Evolutionary conservation across 1,140 invertebrate species (phyloP).

Genomic region (Pissodes strobi): DNA sequence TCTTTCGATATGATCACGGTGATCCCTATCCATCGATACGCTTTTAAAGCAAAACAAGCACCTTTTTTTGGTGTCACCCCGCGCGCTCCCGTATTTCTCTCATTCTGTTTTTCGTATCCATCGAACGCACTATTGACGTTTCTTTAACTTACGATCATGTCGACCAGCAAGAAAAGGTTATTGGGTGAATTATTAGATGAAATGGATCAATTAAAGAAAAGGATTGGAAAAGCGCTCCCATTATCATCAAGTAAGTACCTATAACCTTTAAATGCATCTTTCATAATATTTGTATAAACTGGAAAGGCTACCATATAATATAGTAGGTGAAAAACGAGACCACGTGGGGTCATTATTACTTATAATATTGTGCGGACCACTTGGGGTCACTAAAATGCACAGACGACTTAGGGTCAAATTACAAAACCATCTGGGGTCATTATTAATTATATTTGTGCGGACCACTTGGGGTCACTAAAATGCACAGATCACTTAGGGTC

Average conservation of each 20-base stretch:
- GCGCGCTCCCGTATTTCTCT: background rate
- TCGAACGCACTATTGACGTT: background rate
- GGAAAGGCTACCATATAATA: too few species aligned
- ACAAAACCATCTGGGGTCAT: too few species aligned
- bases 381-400: background rate
- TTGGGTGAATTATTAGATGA: background rate
- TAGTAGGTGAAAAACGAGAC: too few species aligned
- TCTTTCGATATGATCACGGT: background rate
- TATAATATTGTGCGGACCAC: background rate
- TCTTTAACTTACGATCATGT: background rate
- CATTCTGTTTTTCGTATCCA: background rate
- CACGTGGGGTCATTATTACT: too few species aligned
- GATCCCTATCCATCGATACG: background rate
- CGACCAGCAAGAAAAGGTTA: background rate
- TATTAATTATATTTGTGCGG: too few species aligned
- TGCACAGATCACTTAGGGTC: background rate
- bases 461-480: background rate
- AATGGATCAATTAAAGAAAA: background rate
- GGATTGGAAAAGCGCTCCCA: background rate
- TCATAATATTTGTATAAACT: too few species aligned
- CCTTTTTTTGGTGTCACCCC: background rate
- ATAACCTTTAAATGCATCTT: too few species aligned
- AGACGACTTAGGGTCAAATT: background rate
- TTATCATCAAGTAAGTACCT: background rate
- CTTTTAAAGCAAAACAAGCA: background rate